Evolutionary conservation across 2,888 invertebrate species (phyloP).

Genomic region (Frankliniella intonsa): DNA sequence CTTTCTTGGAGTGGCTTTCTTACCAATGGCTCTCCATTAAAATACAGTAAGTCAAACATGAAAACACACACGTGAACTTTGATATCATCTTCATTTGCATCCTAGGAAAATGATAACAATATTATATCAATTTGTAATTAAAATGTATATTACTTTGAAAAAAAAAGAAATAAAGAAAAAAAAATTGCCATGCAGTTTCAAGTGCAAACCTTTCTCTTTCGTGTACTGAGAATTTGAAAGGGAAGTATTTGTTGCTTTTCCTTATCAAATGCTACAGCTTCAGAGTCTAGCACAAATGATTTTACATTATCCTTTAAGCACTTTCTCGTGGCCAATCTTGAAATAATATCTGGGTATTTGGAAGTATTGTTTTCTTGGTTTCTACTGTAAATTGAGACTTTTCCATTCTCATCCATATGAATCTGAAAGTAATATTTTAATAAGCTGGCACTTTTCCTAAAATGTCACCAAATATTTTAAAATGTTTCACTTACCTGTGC

Average conservation of each 20-base stretch:
- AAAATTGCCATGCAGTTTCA: neutral
- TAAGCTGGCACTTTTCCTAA: neutral
- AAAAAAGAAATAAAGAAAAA: slow-evolving; percentile 16
- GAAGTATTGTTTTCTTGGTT: slow-evolving; percentile 92
- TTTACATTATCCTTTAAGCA: slow-evolving; percentile 56
- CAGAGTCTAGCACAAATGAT: slow-evolving; percentile 90
- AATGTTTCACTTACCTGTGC: slow-evolving; percentile 67
- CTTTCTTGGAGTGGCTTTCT: slow-evolving; percentile 68
- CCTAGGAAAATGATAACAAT: slow-evolving; percentile 48
- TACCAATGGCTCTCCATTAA: slow-evolving; percentile 84
- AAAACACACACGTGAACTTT: slow-evolving; percentile 92
- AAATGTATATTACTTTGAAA: neutral
- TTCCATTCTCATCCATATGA: slow-evolving; percentile 63
- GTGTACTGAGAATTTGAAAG: slow-evolving; percentile 90
- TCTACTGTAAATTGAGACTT: slow-evolving; percentile 81
- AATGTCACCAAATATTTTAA: neutral
- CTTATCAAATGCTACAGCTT: slow-evolving; percentile 94
- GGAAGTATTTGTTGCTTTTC: slow-evolving; percentile 85
- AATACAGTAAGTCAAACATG: slow-evolving; percentile 90
- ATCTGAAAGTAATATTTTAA: slow-evolving; percentile 53
- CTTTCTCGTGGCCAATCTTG: slow-evolving; percentile 54
- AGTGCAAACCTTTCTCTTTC: slow-evolving; percentile 80
- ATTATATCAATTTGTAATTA: slow-evolving; percentile 12
- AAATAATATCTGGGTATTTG: slow-evolving; percentile 94
- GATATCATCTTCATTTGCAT: slow-evolving; percentile 67